Percentiles rank a stretch among this genome's conserved stretches.
phyloP scores from a whole-genome alignment of 1,140 invertebrate species.

The Euwallacea similis region DNA sequence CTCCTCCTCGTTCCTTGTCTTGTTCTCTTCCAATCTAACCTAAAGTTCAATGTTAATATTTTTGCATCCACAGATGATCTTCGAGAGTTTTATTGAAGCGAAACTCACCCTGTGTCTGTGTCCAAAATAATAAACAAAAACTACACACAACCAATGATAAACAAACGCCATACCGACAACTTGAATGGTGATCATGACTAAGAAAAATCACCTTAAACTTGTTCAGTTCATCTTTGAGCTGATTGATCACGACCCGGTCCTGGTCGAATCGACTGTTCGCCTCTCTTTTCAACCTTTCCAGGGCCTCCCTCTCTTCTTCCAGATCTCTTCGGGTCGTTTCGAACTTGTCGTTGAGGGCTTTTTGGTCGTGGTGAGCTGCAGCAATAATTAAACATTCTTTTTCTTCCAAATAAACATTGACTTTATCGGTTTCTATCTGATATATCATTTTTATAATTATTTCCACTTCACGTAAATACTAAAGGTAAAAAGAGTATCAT shows the following conservation, averaged over 20 bases:
- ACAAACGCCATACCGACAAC: conserved; percentile 9
- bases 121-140: conserved; percentile 31
- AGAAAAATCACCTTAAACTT: conserved; percentile 55
- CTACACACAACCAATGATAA: conserved; percentile 31
- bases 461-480: too few species aligned
- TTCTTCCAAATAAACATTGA: too few species aligned
- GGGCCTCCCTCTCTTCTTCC: conserved; percentile 68
- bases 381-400: not conserved
- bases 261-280: conserved; percentile 69
- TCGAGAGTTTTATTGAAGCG: not conserved
- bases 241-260: conserved; percentile 68
- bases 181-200: conserved; percentile 24
- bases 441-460: too few species aligned
- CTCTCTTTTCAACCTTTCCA: conserved; percentile 71
- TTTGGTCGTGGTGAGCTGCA: conserved; percentile 80
- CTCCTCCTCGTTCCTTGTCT: conserved; percentile 70
- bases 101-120: conserved; percentile 21
- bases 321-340: conserved; percentile 69
- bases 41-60: conserved; percentile 1
- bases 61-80: not conserved
- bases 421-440: too few species aligned
- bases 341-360: conserved; percentile 75
- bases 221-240: conserved; percentile 74
- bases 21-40: conserved; percentile 69
- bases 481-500: too few species aligned